Percentiles rank a stretch among this genome's conserved stretches.
phyloP scores from a whole-genome alignment of 2,888 invertebrate genomes.

The Brachyptera risi region DNA sequence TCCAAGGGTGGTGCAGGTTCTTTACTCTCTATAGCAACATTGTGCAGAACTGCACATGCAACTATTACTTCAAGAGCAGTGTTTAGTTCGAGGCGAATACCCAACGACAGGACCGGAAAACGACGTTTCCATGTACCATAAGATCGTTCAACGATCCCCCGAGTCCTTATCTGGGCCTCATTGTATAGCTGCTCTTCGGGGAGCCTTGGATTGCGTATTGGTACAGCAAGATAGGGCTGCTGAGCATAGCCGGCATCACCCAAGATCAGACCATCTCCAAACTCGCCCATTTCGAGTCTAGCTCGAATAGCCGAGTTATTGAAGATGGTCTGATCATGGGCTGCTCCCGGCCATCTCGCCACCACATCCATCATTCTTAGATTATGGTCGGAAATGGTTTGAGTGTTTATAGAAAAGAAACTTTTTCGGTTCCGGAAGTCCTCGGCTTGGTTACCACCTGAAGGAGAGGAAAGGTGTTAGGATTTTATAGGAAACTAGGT shows the following conservation, averaged over 20 bases:
- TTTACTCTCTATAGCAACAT: slow-evolving; percentile 11
- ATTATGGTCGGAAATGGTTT: slow-evolving; percentile 14
- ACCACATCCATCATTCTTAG: slow-evolving; percentile 20
- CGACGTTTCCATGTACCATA: slow-evolving; percentile 24
- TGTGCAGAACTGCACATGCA: slow-evolving; percentile 24
- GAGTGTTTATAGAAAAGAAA: slow-evolving; percentile 25
- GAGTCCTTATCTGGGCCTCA: too few species aligned
- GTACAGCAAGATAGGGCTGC: background rate
- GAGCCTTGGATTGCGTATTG: slow-evolving; percentile 16
- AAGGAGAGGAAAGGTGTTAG: background rate
- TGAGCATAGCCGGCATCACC: slow-evolving; percentile 15
- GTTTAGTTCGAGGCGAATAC: slow-evolving; percentile 3
- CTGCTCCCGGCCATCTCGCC: slow-evolving; percentile 22
- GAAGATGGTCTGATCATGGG: slow-evolving; percentile 24
- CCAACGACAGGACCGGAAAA: slow-evolving; percentile 15
- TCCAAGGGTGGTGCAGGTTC: slow-evolving; percentile 20
- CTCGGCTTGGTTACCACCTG: slow-evolving; percentile 19
- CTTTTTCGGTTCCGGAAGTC: slow-evolving; percentile 22
- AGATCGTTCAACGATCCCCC: slow-evolving; percentile 19
- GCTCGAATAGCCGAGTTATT: slow-evolving; percentile 13
- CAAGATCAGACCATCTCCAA: slow-evolving; percentile 27
- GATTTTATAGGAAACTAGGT: too few species aligned
- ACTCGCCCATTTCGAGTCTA: slow-evolving; percentile 17
- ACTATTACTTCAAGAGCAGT: slow-evolving; percentile 20
- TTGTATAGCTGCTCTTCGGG: slow-evolving; percentile 18